Base-by-base conservation (phyloP, 2,888 invertebrate genomes). In the Andrena hattorfiana region DNA sequence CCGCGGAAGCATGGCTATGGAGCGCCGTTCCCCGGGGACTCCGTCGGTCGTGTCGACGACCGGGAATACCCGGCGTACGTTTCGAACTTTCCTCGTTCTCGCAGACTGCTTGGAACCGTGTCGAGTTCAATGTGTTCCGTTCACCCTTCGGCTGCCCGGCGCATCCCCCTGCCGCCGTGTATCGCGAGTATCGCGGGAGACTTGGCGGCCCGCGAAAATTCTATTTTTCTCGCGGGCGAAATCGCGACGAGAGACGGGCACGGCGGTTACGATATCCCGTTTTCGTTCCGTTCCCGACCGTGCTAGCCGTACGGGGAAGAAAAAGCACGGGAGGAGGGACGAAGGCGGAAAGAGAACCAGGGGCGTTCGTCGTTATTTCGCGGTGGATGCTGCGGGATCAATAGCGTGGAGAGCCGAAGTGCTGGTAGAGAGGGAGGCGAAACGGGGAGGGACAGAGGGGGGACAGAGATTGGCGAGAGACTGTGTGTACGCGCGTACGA, bases 371-470 rank as follows among this genome's bases (percentile, higher is more conserved):
- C 93, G 93, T 93, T 93, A 93, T 93, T 93, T 93, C 93, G 93
- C 92, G 92, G 93, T 93, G 93, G 94, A 94, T 94, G 94, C 94
- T 94, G 94, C 87, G 93, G 93, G 94, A 94, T 94, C 94, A 94
- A 94, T 94, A 94, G 93, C 93, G 91, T 89, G 86, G 92, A 93
- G 92, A 91, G 91, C 90, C 90, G 89, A 91, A 92, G 91, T 89
- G 91, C 89, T 84, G 83, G 87, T 85, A 85, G 89, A 83, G 85
- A 77, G 79, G 64, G 84, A 83, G 85, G 66, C 79, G 85, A 77
- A 66, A 7, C 48, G 32, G 62, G 42, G 66, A 62, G 71, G 49
- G 62, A 64, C 10, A 75, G 85, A 77, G 89, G 88, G 88, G 83
- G 74, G 74, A 20, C 16, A 42, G 64, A 83, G 73, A 59, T 60